Base-by-base conservation (phyloP, 2,113 vertebrate genomes). In the Etheostoma spectabile region DNA sequence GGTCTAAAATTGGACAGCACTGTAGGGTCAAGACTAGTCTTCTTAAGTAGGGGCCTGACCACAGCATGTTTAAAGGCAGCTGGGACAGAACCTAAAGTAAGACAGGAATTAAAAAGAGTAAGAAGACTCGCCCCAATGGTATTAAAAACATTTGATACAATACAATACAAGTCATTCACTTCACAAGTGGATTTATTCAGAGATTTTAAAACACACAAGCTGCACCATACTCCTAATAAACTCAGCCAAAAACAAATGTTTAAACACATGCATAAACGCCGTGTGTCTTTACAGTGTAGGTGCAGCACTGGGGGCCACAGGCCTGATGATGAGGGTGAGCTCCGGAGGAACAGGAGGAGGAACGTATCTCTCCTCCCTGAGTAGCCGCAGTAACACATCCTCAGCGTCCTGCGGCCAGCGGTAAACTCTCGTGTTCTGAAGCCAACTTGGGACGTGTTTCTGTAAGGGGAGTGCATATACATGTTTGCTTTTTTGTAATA, bases 391-490 rank as follows among this genome's bases (percentile, higher is more conserved):
- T 14, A 98, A 93, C 83, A 99, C 93, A 79, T 96, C 96, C 87
- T 97, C 95, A 24, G 93, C 95, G 73, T 98, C 96, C 83, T 88
- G 93, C 0, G 97, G 97, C 97, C 97, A 98, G 73, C 90, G 95
- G 83, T 97, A 98, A 66, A 97, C 70, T 13, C 90, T 93, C 5
- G 97, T 99, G 93, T 97, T 98, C 94, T 96, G 96, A 30, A 99
- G 96, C 97, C 97, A 99, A 51, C 91, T 90, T 51, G 97, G 97
- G 68, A 98, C 96, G 0, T 98, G 95, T 6, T 95, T 96, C 97
- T 98, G 75, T 18, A 30, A 35, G 18, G 8, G 10, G 13, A 7
- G 2, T 15, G 4, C 2, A 65, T 14, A 3, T 0, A n/a, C n/a
- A 30, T 14, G 45, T 35, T 14, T 16, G 46, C 16, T 24, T 2